Evolutionary conservation across 2,888 invertebrate species (phyloP).

Genomic region (Xanthorhoe spadicearia): DNA sequence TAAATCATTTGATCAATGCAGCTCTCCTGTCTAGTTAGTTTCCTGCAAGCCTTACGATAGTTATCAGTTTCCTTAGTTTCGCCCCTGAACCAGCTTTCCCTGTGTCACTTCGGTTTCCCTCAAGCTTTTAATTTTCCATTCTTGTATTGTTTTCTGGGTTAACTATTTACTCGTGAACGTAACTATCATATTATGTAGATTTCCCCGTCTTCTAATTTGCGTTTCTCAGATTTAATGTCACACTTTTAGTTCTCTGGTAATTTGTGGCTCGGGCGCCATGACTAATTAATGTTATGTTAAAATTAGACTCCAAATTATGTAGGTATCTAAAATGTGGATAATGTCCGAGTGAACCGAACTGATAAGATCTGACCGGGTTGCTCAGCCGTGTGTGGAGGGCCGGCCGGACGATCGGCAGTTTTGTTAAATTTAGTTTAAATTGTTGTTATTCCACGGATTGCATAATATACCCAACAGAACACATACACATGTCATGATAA

Average conservation of each 20-base stretch:
- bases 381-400: conserved; percentile 13
- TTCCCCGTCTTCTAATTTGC: not conserved
- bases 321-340: conserved; percentile 6
- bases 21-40: conserved; percentile 21
- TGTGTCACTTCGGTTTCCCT: conserved; percentile 7
- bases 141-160: not conserved
- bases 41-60: conserved; percentile 29
- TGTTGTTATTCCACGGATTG: not conserved
- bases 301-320: conserved; percentile 19
- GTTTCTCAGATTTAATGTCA: not conserved
- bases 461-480: not conserved
- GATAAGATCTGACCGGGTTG: conserved; percentile 37
- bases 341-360: conserved; percentile 4
- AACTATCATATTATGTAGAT: no score
- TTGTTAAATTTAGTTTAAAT: not conserved
- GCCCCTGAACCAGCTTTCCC: conserved; percentile 32
- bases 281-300: not conserved
- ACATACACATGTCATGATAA: no score
- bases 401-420: conserved; percentile 5
- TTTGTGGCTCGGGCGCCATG: not conserved
- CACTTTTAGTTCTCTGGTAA: not conserved
- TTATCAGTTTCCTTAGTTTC: conserved; percentile 49
- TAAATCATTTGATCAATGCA: conserved; percentile 9
- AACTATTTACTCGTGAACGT: not conserved
- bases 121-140: conserved; percentile 13